Evolutionary conservation across 2,888 invertebrate genomes (phyloP).

Genomic region (Pollenia labialis): DNA sequence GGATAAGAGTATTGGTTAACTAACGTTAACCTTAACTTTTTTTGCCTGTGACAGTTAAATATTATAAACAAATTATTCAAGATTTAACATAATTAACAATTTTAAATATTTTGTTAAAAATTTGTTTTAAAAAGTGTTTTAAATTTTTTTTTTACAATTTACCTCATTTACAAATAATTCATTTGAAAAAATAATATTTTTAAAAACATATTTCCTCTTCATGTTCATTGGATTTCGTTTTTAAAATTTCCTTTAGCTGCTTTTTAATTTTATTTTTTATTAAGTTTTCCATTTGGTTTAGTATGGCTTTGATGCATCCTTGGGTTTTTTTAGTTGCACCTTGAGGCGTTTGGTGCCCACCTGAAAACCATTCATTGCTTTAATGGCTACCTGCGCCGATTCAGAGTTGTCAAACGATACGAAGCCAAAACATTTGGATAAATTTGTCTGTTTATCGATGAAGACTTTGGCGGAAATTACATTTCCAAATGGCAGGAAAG

Average conservation of each 20-base stretch:
- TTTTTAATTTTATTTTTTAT: not conserved
- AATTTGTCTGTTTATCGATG: slow-evolving; percentile 99
- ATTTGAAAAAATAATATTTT: no score
- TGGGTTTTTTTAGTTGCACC: slow-evolving; percentile 98
- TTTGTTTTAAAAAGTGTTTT: no score
- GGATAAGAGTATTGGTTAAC: no score
- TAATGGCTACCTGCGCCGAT: slow-evolving; percentile 97
- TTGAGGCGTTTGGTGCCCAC: slow-evolving; percentile 99
- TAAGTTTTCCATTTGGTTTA: slow-evolving; percentile 84
- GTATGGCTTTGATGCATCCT: slow-evolving; percentile 96
- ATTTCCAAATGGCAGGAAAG: slow-evolving; percentile 98
- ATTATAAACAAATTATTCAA: no score
- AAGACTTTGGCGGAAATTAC: slow-evolving; percentile 99
- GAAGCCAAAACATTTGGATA: slow-evolving; percentile 99
- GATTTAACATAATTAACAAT: no score
- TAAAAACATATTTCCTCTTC: not conserved
- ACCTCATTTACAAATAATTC: no score
- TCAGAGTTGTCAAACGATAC: slow-evolving; percentile 97
- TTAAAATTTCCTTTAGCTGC: not conserved
- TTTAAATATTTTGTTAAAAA: no score
- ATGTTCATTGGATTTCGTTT: no score
- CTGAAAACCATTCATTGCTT: slow-evolving; percentile 99
- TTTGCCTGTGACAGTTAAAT: no score
- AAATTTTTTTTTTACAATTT: no score
- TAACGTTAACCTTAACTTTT: no score